These are phyloP conservation scores for Pedetes capensis DNA, from an alignment of 2,113 vertebrate genomes.

Conservation along the genomic window DNA sequence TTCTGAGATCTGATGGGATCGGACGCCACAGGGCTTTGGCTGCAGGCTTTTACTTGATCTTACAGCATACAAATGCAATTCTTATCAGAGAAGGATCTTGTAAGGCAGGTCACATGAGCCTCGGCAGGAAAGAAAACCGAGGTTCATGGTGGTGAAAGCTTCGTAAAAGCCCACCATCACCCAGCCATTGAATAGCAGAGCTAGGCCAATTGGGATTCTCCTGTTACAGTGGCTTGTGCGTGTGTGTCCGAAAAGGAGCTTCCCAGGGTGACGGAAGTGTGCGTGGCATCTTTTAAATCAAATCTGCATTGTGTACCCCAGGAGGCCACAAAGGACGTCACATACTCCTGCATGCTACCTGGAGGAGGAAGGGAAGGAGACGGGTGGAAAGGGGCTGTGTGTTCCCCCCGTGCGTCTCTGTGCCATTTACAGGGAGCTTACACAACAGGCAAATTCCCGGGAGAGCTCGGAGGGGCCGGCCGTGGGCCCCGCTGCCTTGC, in stretches of 20 bases:
- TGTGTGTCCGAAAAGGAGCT: neutral
- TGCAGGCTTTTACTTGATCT: too few relatives aligned
- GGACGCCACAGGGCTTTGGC: too few relatives aligned
- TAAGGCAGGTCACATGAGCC: neutral
- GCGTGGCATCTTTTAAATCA: neutral
- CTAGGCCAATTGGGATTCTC: neutral
- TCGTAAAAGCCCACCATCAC: neutral
- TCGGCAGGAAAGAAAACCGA: neutral
- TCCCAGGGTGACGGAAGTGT: neutral
- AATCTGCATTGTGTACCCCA: too few relatives aligned
- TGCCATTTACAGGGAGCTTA: neutral
- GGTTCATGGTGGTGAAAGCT: neutral
- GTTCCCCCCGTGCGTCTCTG: neutral
- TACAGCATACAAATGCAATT: neutral
- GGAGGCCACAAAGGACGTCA: too few relatives aligned
- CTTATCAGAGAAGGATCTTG: neutral
- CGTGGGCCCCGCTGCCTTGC: neutral
- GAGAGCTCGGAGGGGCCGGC: fast-evolving
- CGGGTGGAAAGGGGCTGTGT: neutral
- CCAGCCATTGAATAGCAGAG: neutral
- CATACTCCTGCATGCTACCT: too few relatives aligned
- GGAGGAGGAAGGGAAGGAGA: neutral
- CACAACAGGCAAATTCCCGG: neutral
- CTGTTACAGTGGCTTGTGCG: neutral
- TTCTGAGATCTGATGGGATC: too few relatives aligned